Base-by-base conservation (phyloP, 2,888 invertebrate genomes). In the Eilema griseolum region DNA sequence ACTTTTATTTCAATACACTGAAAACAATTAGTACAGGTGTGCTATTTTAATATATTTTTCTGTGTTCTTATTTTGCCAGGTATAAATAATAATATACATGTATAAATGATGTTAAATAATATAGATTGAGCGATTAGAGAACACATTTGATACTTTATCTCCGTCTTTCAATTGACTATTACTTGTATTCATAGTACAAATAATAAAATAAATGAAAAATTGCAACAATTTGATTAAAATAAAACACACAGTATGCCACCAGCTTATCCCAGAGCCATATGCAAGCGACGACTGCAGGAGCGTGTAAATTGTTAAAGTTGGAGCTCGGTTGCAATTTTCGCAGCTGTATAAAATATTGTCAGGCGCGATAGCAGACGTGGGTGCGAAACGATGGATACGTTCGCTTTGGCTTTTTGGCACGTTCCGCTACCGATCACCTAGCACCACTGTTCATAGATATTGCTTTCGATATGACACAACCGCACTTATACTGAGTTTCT, bases 231-330 rank as follows among this genome's bases (percentile, higher is more conserved):
- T 8, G n/a, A 41, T 41, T 24, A 60, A 66, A 66, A 66, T 52
- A 33, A 33, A 66, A 57, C 61, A 60, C 41, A 37, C 75, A 74
- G 78, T 82, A 79, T 79, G 76, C 75, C 82, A 74, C 75, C 73
- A 81, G 77, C 70, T 76, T 81, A 83, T 74, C 66, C 67, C 66
- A 75, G 63, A 73, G 85, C 88, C 88, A 88, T 89, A 89, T 90
- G 86, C 88, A 87, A 81, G 84, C 85, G 85, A 81, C 83, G 83
- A 82, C 83, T 78, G 84, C 83, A 84, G 83, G 83, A 82, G 83
- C 83, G 87, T 90, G 92, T 90, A 92, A 93, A 93, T 93, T 93
- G 92, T 90, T 89, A 90, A 92, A 93, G 92, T 93, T 94, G 86
- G 88, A 87, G 86, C 81, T 89, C 82, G 90, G 90, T 91, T 90